Conservation (phyloP, 2,113 vertebrate species). For the Catagonus wagneri region DNA sequence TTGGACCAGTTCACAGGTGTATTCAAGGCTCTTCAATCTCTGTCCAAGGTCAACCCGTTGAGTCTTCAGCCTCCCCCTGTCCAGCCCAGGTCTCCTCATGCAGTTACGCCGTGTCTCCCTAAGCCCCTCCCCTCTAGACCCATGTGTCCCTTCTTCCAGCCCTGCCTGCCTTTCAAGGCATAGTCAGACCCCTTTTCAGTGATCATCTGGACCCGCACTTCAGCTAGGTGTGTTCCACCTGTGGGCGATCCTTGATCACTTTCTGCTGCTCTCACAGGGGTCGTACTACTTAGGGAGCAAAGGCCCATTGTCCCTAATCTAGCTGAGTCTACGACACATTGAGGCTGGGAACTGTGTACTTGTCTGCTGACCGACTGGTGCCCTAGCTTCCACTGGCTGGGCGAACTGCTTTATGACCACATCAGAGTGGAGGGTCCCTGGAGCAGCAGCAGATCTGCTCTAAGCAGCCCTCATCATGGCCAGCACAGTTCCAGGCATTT, state of each 20-base stretch:
- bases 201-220: neutral
- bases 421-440: neutral
- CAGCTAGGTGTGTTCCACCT: neutral
- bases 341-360: neutral
- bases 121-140: neutral
- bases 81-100: neutral
- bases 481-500: conserved; percentile 68
- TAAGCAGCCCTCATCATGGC: conserved; percentile 22
- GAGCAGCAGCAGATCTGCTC: neutral
- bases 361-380: accelerated
- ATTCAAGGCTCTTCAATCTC: neutral
- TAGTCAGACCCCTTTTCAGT: neutral
- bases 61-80: neutral
- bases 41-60: neutral
- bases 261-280: neutral
- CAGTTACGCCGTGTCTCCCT: neutral
- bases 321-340: neutral
- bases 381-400: neutral
- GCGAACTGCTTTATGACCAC: neutral
- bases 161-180: neutral
- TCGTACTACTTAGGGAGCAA: neutral
- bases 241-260: neutral
- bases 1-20: too few relatives aligned
- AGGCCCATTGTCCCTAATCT: neutral
- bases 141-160: neutral